Base-by-base conservation (phyloP, 2,113 vertebrate genomes). In the Mandrillus leucophaeus region DNA sequence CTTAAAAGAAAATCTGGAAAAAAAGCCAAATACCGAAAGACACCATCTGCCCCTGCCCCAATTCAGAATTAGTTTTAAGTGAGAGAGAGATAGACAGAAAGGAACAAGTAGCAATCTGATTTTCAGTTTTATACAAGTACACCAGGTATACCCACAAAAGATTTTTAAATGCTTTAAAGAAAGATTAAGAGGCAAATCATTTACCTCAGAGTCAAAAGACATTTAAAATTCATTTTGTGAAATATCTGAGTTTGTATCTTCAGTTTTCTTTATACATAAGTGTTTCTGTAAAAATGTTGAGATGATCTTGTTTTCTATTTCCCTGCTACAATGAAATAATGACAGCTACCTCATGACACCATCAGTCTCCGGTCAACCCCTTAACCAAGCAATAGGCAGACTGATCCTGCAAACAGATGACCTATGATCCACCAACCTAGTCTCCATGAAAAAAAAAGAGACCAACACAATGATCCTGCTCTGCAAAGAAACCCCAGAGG, bases 401-500 rank as follows among this genome's bases (percentile, higher is more conserved):
- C 30, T 57, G 45, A 87, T 90, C 72, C 89, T 73, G 23, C 22
- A 32, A 81, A 79, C 40, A 78, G 38, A 89, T 93, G 89, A 93
- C 40, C 83, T 90, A 16, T 93, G 90, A 90, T 92, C 87, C 72
- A 38, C 90, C 78, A 93, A 82, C 57, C 93, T 40, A 89, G 76
- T 59, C 48, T 92, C 86, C 86, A 50, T 20, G 75, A 45, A 57
- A 23, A 17, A 40, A 17, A n/a, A 84, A n/a, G 73, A 97, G 96
- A 94, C 95, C 93, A 96, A 97, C 93, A 92, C 80, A 78, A 76
- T 12, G 87, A 61, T 11, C 27, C 5, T 2, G 66, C 93, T 97
- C 86, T 80, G 89, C 48, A 88, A 66, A 50, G 88, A 96, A 95
- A 95, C 90, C 94, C 88, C 91, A 95, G 97, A 97, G 70, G 97